A percentile compares a stretch with the other conserved stretches of the same genome.
These are phyloP conservation scores for Piscicola geometra DNA, from an alignment of 2,888 invertebrate genomes.

Conservation along the genomic window DNA sequence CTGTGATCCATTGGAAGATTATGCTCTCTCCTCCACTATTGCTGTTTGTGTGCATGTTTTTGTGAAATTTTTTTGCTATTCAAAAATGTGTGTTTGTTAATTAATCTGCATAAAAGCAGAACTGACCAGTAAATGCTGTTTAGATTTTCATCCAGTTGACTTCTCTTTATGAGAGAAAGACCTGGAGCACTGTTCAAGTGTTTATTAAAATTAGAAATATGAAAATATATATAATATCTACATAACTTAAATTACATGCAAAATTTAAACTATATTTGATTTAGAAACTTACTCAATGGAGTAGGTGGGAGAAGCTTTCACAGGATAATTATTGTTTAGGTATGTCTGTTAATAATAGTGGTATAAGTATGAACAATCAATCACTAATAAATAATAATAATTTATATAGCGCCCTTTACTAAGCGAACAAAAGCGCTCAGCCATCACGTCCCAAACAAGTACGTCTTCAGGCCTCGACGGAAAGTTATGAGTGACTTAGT, in stretches of 20 bases:
- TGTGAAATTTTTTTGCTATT: neutral
- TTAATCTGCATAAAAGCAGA: neutral
- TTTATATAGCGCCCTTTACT: no score
- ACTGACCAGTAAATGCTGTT: constrained; percentile 68
- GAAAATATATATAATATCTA: neutral
- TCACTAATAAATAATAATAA: neutral
- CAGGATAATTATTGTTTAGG: constrained; percentile 37
- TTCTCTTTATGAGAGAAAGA: neutral
- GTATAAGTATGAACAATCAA: neutral
- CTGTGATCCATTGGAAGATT: constrained; percentile 72
- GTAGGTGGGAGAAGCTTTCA: constrained; percentile 63
- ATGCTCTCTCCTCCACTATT: constrained; percentile 68
- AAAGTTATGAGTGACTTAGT: no score
- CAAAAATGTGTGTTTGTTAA: neutral
- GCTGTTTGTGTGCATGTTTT: constrained; percentile 57
- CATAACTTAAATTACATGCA: constrained; percentile 5
- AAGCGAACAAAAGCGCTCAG: no score
- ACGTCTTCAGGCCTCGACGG: no score
- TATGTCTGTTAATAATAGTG: constrained; percentile 25
- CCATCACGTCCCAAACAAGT: no score
- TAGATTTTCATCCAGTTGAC: constrained; percentile 60
- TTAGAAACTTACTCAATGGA: constrained; percentile 58
- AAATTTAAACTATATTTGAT: neutral
- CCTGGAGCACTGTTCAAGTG: neutral
- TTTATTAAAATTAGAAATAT: neutral